A percentile compares a stretch with the other conserved stretches of the same genome.
These are phyloP conservation scores for Pseudococcus jackbeardsleyi DNA, from an alignment of 2,888 invertebrate species.

Conservation along the genomic window DNA sequence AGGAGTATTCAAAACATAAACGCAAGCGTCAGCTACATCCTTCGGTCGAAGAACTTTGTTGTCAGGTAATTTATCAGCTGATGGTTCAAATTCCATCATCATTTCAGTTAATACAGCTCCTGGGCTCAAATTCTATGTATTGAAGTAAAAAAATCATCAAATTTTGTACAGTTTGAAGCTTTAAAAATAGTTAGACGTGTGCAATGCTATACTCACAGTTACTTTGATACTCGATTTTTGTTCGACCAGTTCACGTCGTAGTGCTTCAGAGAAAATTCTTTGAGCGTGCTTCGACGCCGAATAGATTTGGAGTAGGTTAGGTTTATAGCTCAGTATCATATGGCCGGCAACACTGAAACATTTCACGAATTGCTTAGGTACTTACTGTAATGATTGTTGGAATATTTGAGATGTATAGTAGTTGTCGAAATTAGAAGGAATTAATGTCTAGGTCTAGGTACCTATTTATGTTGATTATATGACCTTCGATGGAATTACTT, in stretches of 20 bases:
- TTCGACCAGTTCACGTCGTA: background rate
- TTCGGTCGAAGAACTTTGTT: conserved; percentile 71
- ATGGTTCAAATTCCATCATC: background rate
- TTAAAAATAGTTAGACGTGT: too few relatives aligned
- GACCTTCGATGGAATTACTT: conserved; percentile 31
- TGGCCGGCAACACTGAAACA: background rate
- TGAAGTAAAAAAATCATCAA: background rate
- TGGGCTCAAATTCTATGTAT: conserved; percentile 19
- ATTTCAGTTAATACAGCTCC: background rate
- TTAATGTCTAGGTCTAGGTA: background rate
- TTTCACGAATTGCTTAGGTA: too few relatives aligned
- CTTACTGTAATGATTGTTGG: too few relatives aligned
- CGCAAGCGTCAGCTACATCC: conserved; percentile 77
- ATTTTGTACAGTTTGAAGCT: too few relatives aligned
- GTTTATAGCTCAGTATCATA: background rate
- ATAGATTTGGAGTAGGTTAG: background rate
- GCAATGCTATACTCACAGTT: background rate
- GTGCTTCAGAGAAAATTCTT: background rate
- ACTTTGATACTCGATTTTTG: background rate
- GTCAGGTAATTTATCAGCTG: conserved; percentile 67
- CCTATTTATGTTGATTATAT: conserved; percentile 35
- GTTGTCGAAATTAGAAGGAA: too few relatives aligned
- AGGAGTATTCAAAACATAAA: conserved; percentile 76
- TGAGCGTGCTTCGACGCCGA: background rate
- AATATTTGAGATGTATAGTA: too few relatives aligned